Evolutionary conservation across 2,888 invertebrate genomes (phyloP).

Genomic region (Tipula confusa): DNA sequence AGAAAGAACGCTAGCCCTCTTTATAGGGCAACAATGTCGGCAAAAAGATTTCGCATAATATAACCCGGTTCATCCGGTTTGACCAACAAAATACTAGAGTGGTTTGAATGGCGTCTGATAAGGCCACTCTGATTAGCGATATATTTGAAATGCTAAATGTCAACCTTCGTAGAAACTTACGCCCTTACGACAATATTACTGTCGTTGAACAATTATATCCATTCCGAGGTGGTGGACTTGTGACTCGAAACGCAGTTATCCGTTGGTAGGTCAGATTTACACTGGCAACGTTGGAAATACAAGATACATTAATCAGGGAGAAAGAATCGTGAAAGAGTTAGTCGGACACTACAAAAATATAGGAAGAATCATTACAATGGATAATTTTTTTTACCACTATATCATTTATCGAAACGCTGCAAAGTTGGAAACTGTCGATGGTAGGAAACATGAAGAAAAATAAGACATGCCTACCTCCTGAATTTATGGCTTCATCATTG

Average conservation of each 20-base stretch:
- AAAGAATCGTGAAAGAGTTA: not conserved
- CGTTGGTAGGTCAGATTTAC: no score
- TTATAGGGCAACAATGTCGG: not conserved
- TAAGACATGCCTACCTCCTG: no score
- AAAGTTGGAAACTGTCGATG: no score
- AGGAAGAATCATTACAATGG: not conserved
- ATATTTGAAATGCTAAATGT: constrained; percentile 39
- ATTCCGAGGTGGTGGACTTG: constrained; percentile 37
- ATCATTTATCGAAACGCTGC: no score
- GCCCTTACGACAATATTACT: constrained; percentile 37
- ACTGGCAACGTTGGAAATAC: not conserved
- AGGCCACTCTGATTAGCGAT: no score
- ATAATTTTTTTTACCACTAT: no score
- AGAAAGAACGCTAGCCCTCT: not conserved
- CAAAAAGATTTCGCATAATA: not conserved
- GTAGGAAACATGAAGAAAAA: no score
- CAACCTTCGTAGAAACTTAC: constrained; percentile 38
- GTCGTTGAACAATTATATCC: constrained; percentile 39
- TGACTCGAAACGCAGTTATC: no score
- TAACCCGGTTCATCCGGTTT: not conserved
- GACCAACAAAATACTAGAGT: not conserved
- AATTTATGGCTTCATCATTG: no score
- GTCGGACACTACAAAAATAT: not conserved
- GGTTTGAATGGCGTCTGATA: not conserved
- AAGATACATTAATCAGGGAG: not conserved